These are phyloP conservation scores for Stictonetta naevosa DNA, from an alignment of 2,113 vertebrate species.

Conservation along the genomic window DNA sequence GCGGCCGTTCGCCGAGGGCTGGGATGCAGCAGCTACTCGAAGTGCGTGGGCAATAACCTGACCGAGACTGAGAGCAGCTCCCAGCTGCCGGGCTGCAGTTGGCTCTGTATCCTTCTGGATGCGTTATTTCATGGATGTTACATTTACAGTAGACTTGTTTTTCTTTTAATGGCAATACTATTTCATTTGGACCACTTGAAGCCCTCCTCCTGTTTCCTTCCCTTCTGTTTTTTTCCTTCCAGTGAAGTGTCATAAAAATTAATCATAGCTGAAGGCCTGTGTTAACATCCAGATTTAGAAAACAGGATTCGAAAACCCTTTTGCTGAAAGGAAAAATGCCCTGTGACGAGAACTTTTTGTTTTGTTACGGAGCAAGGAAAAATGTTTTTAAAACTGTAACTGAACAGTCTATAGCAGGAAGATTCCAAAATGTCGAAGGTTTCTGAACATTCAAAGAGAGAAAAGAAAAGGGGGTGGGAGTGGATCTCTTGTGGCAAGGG, in stretches of 20 bases:
- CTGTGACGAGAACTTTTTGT: neutral
- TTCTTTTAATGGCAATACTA: neutral
- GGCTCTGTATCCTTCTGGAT: neutral
- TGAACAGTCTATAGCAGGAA: neutral
- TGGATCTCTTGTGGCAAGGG: neutral
- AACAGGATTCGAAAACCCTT: neutral
- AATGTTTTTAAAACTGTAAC: neutral
- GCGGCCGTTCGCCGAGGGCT: neutral
- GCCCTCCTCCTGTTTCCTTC: constrained; percentile 32
- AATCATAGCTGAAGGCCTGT: neutral
- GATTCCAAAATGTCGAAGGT: neutral
- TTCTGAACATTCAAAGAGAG: too few species aligned
- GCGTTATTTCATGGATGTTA: neutral
- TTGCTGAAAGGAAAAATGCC: neutral
- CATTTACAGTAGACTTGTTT: neutral
- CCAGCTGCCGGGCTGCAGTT: neutral
- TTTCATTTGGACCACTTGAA: neutral
- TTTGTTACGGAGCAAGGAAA: neutral
- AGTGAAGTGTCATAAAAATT: constrained; percentile 30
- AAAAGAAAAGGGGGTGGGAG: accelerated
- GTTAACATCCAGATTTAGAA: constrained; percentile 33
- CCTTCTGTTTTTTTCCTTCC: neutral
- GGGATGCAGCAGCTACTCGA: accelerated
- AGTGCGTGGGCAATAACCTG: too few species aligned
- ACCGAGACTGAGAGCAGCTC: neutral